Conservation (phyloP, 2,797 vertebrate genomes). For the Ambastaia sidthimunki region DNA sequence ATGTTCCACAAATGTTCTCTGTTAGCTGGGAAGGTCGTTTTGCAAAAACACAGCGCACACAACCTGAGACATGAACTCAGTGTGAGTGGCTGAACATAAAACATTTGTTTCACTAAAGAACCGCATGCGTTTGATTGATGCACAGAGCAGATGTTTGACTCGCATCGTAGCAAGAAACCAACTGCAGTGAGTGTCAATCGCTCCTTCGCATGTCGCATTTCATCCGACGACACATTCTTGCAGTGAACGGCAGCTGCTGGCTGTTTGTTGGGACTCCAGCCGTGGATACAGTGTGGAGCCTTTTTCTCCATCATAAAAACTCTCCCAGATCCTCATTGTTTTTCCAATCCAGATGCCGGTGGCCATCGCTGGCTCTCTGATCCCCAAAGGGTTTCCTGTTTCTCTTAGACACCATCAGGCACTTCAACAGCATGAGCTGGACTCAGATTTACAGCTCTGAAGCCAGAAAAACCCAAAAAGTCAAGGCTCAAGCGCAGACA, state of each 20-base stretch:
- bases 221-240: slow-evolving; percentile 39
- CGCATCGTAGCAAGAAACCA: slow-evolving; percentile 1
- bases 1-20: too few species aligned
- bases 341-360: slow-evolving; percentile 46
- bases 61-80: too few species aligned
- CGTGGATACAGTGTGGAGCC: slow-evolving; percentile 15
- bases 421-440: slow-evolving; percentile 30
- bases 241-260: not conserved
- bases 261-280: slow-evolving; percentile 34
- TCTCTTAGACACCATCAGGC: slow-evolving; percentile 43
- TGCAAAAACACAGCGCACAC: too few species aligned
- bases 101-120: not conserved
- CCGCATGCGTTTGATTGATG: slow-evolving; percentile 19
- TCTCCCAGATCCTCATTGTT: slow-evolving; percentile 48
- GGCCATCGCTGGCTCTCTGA: slow-evolving; percentile 24
- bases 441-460: slow-evolving; percentile 36
- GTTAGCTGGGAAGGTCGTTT: too few species aligned
- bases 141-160: slow-evolving; percentile 20
- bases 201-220: slow-evolving; percentile 21
- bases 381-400: slow-evolving; percentile 46
- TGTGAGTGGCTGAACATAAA: slow-evolving; percentile 12
- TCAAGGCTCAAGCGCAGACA: slow-evolving; percentile 1
- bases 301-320: not conserved
- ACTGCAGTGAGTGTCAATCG: slow-evolving; percentile 6
- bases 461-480: slow-evolving; percentile 4